These are phyloP conservation scores for Pelvicachromis taeniatus DNA, from an alignment of 2,113 vertebrate species.

Conservation along the genomic window DNA sequence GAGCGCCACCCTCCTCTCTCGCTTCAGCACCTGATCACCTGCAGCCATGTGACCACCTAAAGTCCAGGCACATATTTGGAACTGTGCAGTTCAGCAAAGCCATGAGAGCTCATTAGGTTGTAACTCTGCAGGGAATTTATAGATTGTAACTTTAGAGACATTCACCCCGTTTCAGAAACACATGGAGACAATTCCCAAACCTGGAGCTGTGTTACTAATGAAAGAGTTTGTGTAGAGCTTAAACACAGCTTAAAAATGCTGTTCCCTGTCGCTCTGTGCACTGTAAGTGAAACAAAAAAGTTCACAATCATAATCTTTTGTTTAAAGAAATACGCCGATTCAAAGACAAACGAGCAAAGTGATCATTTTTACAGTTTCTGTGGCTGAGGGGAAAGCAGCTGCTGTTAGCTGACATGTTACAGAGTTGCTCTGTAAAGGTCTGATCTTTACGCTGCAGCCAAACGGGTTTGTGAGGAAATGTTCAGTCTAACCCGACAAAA, in stretches of 20 bases:
- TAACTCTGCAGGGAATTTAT: background rate
- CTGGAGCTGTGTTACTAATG: background rate
- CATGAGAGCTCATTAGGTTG: background rate
- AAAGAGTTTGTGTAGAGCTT: background rate
- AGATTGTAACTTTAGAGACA: background rate
- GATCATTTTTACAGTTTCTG: background rate
- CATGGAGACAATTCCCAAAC: background rate
- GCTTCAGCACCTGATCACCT: background rate
- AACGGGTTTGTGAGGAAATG: background rate
- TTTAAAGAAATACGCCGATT: too few species aligned
- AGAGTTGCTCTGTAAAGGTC: background rate
- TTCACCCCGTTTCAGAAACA: background rate
- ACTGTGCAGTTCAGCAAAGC: background rate
- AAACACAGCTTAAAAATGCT: background rate
- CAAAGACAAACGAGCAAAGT: too few species aligned
- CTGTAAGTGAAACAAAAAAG: too few species aligned
- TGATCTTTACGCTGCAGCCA: background rate
- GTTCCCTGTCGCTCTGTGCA: background rate
- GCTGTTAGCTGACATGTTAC: background rate
- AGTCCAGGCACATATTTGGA: background rate
- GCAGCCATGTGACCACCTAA: background rate
- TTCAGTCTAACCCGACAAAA: background rate
- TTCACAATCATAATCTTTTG: too few species aligned
- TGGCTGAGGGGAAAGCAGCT: background rate
- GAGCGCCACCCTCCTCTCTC: background rate